phyloP scores from a whole-genome alignment of 2,797 vertebrate species.

The Vespertilio murinus region DNA sequence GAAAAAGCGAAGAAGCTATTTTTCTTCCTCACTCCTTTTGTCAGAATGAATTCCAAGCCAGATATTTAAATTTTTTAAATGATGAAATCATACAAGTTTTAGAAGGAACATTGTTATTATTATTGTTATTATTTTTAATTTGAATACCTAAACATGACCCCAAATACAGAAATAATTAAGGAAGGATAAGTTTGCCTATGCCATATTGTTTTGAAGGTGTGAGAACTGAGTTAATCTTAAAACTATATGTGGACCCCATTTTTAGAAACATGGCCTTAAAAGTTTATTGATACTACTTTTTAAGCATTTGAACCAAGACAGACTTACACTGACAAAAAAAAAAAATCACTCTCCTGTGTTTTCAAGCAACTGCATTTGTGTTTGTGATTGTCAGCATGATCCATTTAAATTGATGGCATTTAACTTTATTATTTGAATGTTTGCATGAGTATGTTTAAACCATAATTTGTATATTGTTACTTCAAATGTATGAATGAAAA shows the following conservation, averaged over 20 bases:
- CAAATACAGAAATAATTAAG: slow-evolving; percentile 7
- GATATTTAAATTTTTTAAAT: background rate
- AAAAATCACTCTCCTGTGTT: background rate
- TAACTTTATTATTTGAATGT: background rate
- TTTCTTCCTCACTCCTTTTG: background rate
- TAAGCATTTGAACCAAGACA: background rate
- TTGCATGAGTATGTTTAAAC: background rate
- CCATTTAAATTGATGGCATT: background rate
- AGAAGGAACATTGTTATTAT: background rate
- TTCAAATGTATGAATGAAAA: slow-evolving; percentile 32
- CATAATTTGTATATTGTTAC: background rate
- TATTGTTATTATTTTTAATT: background rate
- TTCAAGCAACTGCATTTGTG: background rate
- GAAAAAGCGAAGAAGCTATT: background rate
- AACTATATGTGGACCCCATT: background rate
- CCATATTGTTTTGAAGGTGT: background rate
- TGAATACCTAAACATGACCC: background rate
- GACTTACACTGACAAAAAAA: background rate
- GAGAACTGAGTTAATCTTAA: background rate
- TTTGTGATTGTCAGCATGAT: background rate
- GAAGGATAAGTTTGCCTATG: background rate
- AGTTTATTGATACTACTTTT: background rate
- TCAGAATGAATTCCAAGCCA: slow-evolving; percentile 15
- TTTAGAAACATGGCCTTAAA: background rate
- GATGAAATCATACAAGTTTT: background rate